Conservation (phyloP, 2,888 invertebrate genomes). For the Synanthedon andrenaeformis region DNA sequence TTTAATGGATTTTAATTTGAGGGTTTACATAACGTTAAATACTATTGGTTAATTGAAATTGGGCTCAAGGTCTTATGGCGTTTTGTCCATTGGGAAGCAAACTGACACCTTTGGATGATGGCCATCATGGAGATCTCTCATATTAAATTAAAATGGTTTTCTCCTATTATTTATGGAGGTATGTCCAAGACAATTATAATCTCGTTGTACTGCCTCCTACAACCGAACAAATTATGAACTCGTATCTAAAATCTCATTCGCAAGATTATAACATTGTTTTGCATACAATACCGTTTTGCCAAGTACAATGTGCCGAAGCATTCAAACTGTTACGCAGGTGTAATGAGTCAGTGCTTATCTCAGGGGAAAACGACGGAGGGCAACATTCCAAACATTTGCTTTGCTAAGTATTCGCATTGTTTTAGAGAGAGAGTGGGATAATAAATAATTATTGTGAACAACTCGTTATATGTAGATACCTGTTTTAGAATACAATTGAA, state of each 20-base stretch:
- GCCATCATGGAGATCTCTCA: too few species aligned
- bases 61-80: too few species aligned
- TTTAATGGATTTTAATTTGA: too few species aligned
- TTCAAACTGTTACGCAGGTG: neutral
- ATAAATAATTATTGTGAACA: neutral
- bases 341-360: neutral
- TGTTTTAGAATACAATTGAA: neutral
- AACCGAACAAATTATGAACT: neutral
- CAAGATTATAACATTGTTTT: neutral
- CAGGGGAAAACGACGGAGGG: neutral
- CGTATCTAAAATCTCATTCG: neutral
- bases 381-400: neutral
- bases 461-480: neutral
- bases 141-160: too few species aligned
- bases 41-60: too few species aligned
- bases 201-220: too few species aligned
- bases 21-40: too few species aligned
- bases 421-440: neutral
- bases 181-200: too few species aligned
- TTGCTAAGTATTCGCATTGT: neutral
- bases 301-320: neutral
- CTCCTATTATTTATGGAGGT: too few species aligned
- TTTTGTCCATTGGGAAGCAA: too few species aligned
- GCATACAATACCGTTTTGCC: neutral
- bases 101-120: too few species aligned